Conservation (phyloP, 2,113 vertebrate genomes). For the Monarcha castaneiventris region DNA sequence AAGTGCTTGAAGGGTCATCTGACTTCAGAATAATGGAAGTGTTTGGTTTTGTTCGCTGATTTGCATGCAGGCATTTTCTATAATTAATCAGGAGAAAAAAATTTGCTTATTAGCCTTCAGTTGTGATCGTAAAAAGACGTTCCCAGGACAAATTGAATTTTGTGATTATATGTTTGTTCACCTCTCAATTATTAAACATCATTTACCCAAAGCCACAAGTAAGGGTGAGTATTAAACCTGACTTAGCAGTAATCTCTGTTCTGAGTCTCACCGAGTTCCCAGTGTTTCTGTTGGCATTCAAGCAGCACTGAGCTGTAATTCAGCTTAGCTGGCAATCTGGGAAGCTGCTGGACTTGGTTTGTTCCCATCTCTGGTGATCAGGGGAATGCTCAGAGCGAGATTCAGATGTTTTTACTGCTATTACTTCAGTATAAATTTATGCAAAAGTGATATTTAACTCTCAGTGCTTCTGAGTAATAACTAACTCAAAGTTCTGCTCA, state of each 20-base stretch:
- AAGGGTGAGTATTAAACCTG: background rate
- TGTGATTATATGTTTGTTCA: background rate
- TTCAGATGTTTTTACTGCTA: background rate
- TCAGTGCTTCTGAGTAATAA: slow-evolving; percentile 21
- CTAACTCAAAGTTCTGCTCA: background rate
- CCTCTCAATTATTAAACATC: background rate
- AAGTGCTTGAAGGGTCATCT: background rate
- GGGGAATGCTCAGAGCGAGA: background rate
- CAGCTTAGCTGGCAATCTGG: slow-evolving; percentile 17
- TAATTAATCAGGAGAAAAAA: background rate
- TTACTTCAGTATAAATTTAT: background rate
- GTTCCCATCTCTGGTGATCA: background rate
- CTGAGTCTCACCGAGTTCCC: background rate
- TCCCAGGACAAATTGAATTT: background rate
- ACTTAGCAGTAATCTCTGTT: background rate
- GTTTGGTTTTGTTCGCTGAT: background rate
- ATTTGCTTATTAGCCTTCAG: background rate
- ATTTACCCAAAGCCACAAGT: background rate
- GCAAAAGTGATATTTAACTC: background rate
- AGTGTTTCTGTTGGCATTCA: background rate
- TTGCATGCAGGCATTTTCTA: background rate
- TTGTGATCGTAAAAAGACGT: background rate
- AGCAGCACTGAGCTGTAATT: background rate
- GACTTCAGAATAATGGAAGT: background rate
- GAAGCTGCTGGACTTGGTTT: background rate